Conservation (phyloP, 2,888 invertebrate genomes). For the Cephalotes varians region DNA sequence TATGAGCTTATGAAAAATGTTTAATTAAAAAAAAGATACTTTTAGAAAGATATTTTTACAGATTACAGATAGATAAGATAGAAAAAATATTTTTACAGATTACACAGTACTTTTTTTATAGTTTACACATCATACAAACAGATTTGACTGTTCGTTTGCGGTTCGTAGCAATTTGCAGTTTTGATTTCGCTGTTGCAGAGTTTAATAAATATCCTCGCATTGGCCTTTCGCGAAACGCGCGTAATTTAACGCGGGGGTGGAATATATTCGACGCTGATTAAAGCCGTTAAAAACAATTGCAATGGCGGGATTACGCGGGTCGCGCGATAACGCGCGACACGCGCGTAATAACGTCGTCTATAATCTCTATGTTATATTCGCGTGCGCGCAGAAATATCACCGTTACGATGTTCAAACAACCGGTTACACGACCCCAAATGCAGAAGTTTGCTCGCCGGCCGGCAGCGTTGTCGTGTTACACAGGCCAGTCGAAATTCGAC, state of each 20-base stretch:
- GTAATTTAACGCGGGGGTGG: conserved; percentile 37
- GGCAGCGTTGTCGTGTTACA: conserved; percentile 47
- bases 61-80: too few species aligned
- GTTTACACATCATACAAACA: neutral
- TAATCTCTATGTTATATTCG: conserved; percentile 55
- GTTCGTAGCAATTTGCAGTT: conserved; percentile 36
- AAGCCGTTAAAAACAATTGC: conserved; percentile 55
- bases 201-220: conserved; percentile 33
- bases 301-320: conserved; percentile 39
- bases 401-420: conserved; percentile 49
- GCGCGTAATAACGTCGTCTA: conserved; percentile 46
- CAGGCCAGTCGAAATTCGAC: conserved; percentile 48
- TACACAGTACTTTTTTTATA: too few species aligned
- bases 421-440: conserved; percentile 29
- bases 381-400: conserved; percentile 46
- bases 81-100: too few species aligned
- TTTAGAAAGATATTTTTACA: too few species aligned
- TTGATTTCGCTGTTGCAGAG: conserved; percentile 26
- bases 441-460: conserved; percentile 33
- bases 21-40: neutral
- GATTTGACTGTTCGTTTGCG: neutral
- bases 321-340: conserved; percentile 33
- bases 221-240: conserved; percentile 8
- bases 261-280: conserved; percentile 54
- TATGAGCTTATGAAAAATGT: neutral